phyloP scores from a whole-genome alignment of 2,888 invertebrate genomes.

The Cheilosia variabilis region DNA sequence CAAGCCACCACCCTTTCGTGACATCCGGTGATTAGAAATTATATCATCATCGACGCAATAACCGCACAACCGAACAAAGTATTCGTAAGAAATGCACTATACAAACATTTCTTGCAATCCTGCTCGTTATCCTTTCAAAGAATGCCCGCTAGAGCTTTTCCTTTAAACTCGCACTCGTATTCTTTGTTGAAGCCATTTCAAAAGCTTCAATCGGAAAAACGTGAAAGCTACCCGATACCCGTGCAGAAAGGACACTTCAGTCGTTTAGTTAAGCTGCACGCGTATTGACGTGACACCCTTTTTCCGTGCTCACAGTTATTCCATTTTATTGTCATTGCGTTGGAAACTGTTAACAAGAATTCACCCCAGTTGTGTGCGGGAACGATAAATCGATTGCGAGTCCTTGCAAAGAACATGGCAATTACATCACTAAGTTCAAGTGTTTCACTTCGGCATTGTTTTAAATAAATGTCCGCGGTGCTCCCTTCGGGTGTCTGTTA shows the following conservation, averaged over 20 bases:
- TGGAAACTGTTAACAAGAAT: background rate
- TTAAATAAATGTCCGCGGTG: background rate
- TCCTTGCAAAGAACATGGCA: background rate
- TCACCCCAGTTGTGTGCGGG: background rate
- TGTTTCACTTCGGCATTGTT: background rate
- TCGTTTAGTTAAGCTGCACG: conserved; percentile 49
- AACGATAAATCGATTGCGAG: conserved; percentile 28
- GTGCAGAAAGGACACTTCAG: conserved; percentile 57
- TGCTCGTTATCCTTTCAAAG: conserved; percentile 20
- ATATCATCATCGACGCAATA: conserved; percentile 8
- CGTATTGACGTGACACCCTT: conserved; percentile 53
- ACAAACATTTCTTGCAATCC: background rate
- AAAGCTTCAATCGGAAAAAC: conserved; percentile 7
- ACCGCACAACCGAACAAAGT: background rate
- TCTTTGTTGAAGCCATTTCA: background rate
- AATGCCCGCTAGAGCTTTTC: conserved; percentile 8
- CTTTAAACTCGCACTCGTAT: background rate
- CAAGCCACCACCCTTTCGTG: background rate
- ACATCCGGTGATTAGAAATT: conserved; percentile 16
- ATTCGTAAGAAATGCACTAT: background rate
- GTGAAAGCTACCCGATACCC: background rate
- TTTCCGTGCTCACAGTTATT: conserved; percentile 16
- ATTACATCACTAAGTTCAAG: conserved; percentile 31
- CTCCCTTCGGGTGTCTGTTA: too few species aligned
- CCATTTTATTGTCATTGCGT: conserved; percentile 1